A percentile compares a stretch with the other conserved stretches of the same genome.
These are phyloP conservation scores for Axea sp. DNA, from an alignment of 2,888 invertebrate species.

Conservation along the genomic window DNA sequence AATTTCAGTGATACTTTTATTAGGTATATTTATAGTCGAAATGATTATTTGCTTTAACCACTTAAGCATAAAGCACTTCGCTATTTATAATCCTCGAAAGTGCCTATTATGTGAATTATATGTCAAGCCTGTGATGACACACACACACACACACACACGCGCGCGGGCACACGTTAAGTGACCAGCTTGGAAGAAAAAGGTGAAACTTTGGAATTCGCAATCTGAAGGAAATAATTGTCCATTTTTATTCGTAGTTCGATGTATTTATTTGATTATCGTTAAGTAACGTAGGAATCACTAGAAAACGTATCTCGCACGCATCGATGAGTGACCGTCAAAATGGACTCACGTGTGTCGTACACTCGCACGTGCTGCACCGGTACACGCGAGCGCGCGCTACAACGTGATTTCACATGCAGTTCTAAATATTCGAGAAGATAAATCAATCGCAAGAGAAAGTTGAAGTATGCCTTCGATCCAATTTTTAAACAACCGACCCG, in stretches of 20 bases:
- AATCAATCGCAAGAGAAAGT: conserved; percentile 60
- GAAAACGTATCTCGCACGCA: conserved; percentile 2
- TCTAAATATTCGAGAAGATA: conserved; percentile 34
- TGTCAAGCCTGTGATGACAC: no score
- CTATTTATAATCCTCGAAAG: conserved; percentile 8
- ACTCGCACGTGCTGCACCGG: conserved; percentile 54
- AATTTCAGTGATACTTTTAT: conserved; percentile 11
- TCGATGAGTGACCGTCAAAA: conserved; percentile 16
- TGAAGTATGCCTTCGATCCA: conserved; percentile 35
- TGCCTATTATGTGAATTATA: conserved; percentile 27
- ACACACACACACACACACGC: no score
- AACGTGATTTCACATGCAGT: conserved; percentile 53
- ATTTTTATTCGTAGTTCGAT: conserved; percentile 11
- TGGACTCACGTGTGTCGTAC: conserved; percentile 35
- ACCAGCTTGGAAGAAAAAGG: neutral
- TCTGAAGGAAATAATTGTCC: conserved; percentile 5
- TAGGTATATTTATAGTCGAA: conserved; percentile 5
- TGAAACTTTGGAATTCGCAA: neutral
- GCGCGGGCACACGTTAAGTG: neutral
- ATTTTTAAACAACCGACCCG: conserved; percentile 30
- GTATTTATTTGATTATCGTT: conserved; percentile 14
- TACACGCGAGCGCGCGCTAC: conserved; percentile 33
- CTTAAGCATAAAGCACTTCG: conserved; percentile 11
- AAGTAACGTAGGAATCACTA: conserved; percentile 3
- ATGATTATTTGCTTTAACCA: conserved; percentile 2